These are phyloP conservation scores for Eubasilissa regina DNA, from an alignment of 1,140 invertebrate species.

Conservation along the genomic window DNA sequence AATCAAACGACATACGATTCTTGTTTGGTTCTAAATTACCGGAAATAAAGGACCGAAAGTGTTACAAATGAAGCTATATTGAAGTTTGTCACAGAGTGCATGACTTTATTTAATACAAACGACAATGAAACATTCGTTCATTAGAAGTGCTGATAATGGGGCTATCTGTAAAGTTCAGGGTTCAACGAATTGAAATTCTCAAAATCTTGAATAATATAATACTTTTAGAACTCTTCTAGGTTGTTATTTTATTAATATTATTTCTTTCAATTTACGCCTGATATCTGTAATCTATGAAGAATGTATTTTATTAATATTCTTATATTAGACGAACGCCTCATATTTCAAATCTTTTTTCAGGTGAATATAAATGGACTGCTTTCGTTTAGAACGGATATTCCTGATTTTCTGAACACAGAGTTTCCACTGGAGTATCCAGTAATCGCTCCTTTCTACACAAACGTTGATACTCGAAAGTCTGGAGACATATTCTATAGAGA, in stretches of 20 bases:
- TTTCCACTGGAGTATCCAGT: slow-evolving; percentile 93
- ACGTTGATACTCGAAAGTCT: slow-evolving; percentile 85
- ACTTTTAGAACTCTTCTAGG: slow-evolving; percentile 2
- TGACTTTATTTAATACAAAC: neutral
- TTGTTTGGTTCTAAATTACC: no score
- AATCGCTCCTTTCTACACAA: slow-evolving; percentile 92
- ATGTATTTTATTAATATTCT: no score
- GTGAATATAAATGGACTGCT: slow-evolving; percentile 93
- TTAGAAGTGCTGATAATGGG: slow-evolving; percentile 14
- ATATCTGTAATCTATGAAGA: no score
- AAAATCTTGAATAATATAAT: slow-evolving; percentile 15
- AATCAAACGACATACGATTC: no score
- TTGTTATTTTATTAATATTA: neutral
- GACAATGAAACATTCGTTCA: neutral
- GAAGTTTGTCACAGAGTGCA: no score
- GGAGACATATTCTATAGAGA: slow-evolving; percentile 88
- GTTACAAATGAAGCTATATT: no score
- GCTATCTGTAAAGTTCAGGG: slow-evolving; percentile 34
- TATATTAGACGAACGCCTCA: no score
- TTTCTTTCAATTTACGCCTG: neutral
- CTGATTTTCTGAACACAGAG: slow-evolving; percentile 87
- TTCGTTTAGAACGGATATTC: slow-evolving; percentile 90
- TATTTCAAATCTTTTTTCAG: slow-evolving; percentile 71
- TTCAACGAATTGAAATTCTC: slow-evolving; percentile 22
- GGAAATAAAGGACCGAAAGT: no score